These are phyloP conservation scores for Myotis lucifugus DNA, from an alignment of 2,113 vertebrate genomes.

Conservation along the genomic window DNA sequence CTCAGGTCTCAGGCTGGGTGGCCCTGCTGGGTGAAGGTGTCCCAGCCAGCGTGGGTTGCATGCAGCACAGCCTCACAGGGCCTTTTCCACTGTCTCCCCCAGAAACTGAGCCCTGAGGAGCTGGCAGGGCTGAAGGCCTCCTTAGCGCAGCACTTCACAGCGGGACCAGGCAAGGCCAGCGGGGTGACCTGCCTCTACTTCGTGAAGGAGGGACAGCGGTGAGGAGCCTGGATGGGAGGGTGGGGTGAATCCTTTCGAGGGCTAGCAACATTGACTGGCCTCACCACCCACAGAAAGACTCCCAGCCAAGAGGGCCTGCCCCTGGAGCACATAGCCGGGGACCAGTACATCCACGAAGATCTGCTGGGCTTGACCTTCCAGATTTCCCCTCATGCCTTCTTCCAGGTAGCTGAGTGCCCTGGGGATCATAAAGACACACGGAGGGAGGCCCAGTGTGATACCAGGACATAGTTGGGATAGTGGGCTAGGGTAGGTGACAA, in stretches of 20 bases:
- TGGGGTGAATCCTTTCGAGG: background rate
- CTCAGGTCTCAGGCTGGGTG: slow-evolving; percentile 87
- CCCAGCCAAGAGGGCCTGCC: slow-evolving; percentile 92
- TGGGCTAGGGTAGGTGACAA: accelerated
- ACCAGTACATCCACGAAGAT: slow-evolving; percentile 92
- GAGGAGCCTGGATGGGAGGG: slow-evolving; percentile 32
- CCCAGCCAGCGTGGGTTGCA: background rate
- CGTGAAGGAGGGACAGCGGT: slow-evolving; percentile 96
- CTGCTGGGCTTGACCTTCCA: slow-evolving; percentile 93
- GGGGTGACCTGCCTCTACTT: slow-evolving; percentile 95
- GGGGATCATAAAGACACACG: background rate
- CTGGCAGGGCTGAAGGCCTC: slow-evolving; percentile 87
- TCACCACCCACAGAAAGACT: slow-evolving; percentile 87
- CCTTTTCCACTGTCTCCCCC: background rate
- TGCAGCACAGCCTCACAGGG: background rate
- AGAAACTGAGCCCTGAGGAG: slow-evolving; percentile 92
- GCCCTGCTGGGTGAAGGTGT: background rate
- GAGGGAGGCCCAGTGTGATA: background rate
- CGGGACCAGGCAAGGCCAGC: slow-evolving; percentile 89
- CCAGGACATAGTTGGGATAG: no score
- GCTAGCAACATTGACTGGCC: background rate
- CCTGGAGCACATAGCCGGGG: slow-evolving; percentile 92
- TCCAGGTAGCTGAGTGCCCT: slow-evolving; percentile 87
- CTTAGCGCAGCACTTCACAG: slow-evolving; percentile 89
- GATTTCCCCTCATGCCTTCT: slow-evolving; percentile 97